Evolutionary conservation across 2,797 vertebrate genomes (phyloP), one percentile per base, ranked within the genome.

Genomic region (Ispidina lecontei): DNA sequence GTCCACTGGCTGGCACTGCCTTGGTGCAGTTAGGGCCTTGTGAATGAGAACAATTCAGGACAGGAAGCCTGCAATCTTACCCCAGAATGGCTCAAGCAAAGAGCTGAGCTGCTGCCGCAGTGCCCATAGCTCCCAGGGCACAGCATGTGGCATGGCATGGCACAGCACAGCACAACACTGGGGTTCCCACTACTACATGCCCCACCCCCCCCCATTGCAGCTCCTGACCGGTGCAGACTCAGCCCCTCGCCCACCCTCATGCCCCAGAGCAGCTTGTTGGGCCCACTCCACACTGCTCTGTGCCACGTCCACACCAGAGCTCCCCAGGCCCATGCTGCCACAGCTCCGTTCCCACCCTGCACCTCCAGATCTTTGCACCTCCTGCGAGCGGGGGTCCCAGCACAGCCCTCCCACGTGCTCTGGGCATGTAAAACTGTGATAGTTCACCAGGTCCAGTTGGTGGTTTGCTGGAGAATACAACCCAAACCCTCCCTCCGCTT

Each of bases 71-170:
- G 12, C 37, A 19, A 35, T 11, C 15, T 14, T 23, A 20, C 19
- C 15, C 60, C 62, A 25, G 10, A 19, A 39, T 2, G 49, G 28
- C 28, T 33, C 75, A 55, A 31, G 26, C 41, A n/a, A 47, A 55
- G n/a, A 37, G 49, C 55, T 4, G 2, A 71, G 68, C 67, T 18
- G 39, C 71, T 6, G 3, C 62, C 41, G 21, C 0, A 2, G 54
- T 31, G 35, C 35, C 41, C 82, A 2, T 64, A 15, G 29, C 49
- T 19, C 41, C 75, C 26, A 1, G 0, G 39, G 58, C 62, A 62
- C 1, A 3, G 62, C 26, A 6, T 12, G 1, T 6, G 3, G 20
- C 4, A 8, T 2, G 6, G 51, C 5, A 6, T 3, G 0, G 70
- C 25, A 20, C 5, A 4, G 64, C 2, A 2, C 8, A 1, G 56